Evolutionary conservation across 2,113 vertebrate genomes (phyloP).

Genomic region (Scomber colias): DNA sequence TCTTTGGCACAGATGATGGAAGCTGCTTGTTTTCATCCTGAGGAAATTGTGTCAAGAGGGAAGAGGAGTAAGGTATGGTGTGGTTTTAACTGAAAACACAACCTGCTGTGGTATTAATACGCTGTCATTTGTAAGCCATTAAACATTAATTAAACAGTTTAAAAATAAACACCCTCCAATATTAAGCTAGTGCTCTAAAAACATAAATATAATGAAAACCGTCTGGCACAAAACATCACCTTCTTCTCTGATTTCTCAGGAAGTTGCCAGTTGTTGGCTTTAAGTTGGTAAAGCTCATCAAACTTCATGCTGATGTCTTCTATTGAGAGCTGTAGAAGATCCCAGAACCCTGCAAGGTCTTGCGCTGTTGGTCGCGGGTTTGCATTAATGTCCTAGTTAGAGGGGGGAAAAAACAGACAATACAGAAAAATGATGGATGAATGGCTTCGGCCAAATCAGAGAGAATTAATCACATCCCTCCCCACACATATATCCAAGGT

Average conservation of each 20-base stretch:
- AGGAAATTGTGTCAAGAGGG: background rate
- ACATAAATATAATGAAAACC: background rate
- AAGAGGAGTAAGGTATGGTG: background rate
- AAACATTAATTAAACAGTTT: too few species aligned
- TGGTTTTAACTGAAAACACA: background rate
- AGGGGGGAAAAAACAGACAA: background rate
- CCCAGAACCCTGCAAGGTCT: constrained; percentile 99
- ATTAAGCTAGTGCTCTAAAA: too few species aligned
- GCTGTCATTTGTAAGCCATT: background rate
- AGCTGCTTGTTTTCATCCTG: constrained; percentile 96
- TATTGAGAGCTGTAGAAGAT: constrained; percentile 97
- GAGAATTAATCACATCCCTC: constrained; percentile 10
- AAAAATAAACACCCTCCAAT: too few species aligned
- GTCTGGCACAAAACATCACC: constrained; percentile 76
- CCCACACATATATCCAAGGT: background rate
- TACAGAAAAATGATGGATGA: background rate
- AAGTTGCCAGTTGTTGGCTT: constrained; percentile 95
- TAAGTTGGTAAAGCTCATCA: constrained; percentile 97
- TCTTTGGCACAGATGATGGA: constrained; percentile 97
- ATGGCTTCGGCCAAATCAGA: constrained; percentile 12
- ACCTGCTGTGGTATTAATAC: background rate
- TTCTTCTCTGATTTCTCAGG: constrained; percentile 91
- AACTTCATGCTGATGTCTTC: constrained; percentile 99
- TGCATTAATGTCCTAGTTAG: constrained; percentile 88
- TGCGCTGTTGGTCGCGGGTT: constrained; percentile 96